These are phyloP conservation scores for Cyrtonyx montezumae DNA, from an alignment of 2,113 vertebrate genomes.

Conservation along the genomic window DNA sequence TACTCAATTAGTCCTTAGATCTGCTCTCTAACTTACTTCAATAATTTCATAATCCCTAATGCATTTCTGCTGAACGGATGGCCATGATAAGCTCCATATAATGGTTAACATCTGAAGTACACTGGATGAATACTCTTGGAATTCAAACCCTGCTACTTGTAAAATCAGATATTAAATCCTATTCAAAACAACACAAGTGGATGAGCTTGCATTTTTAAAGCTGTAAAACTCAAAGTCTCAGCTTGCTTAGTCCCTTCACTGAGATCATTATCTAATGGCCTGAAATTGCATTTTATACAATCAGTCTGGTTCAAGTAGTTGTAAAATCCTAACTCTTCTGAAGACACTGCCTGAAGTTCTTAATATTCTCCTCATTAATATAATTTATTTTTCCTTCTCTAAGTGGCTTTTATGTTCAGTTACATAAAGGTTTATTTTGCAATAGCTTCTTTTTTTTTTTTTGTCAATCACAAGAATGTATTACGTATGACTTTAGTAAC, in stretches of 20 bases:
- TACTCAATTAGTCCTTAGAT: neutral
- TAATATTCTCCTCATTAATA: neutral
- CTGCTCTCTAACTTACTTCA: constrained; percentile 1
- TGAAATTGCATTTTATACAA: constrained; percentile 38
- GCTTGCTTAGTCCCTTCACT: constrained; percentile 10
- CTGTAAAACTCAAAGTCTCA: neutral
- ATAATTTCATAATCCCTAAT: constrained; percentile 4
- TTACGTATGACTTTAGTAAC: neutral
- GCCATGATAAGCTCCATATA: neutral
- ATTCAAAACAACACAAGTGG: constrained; percentile 26
- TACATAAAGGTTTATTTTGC: neutral
- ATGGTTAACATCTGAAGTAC: constrained; percentile 3
- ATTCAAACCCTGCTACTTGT: neutral
- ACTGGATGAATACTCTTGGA: constrained; percentile 6
- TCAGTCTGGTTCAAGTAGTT: neutral
- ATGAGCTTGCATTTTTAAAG: constrained; percentile 37
- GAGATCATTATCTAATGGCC: constrained; percentile 35
- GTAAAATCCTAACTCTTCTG: constrained; percentile 1
- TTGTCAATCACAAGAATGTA: neutral
- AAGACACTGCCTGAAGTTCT: neutral
- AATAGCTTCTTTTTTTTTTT: neutral
- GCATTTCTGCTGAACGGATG: neutral
- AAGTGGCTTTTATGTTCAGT: neutral
- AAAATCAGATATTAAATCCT: constrained; percentile 45
- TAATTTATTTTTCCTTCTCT: fast-evolving